Percentiles rank a stretch among this genome's conserved stretches.
Conservation (phyloP, 2,797 vertebrate species). For the Apogon talboti region DNA sequence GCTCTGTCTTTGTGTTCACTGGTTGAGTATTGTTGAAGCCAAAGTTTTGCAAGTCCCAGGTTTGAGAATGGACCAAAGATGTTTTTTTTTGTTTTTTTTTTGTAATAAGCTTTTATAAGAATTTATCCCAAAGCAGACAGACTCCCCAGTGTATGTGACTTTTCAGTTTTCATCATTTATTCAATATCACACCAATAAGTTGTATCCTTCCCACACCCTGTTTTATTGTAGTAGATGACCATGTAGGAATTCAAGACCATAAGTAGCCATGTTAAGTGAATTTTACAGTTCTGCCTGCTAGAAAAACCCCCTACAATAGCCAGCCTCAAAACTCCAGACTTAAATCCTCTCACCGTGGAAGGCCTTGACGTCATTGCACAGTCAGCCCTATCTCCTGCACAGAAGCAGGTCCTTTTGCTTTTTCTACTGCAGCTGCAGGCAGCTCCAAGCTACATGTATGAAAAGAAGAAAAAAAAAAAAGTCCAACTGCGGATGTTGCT, state of each 20-base stretch:
- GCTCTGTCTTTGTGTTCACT: conserved; percentile 54
- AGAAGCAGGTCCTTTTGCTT: conserved; percentile 64
- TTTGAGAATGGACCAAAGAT: conserved; percentile 81
- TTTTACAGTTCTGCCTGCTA: conserved; percentile 49
- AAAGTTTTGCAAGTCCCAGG: conserved; percentile 64
- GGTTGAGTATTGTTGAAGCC: conserved; percentile 59
- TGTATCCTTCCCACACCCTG: conserved; percentile 30
- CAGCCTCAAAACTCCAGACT: conserved; percentile 38
- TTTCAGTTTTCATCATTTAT: conserved; percentile 33
- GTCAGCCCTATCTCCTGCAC: conserved; percentile 55
- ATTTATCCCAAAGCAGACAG: conserved; percentile 53
- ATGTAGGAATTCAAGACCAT: conserved; percentile 30
- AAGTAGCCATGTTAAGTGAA: conserved; percentile 47
- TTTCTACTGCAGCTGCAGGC: conserved; percentile 87
- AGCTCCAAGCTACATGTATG: conserved; percentile 78
- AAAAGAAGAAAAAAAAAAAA: conserved; percentile 53
- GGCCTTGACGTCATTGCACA: conserved; percentile 67
- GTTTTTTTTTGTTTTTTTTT: conserved; percentile 38
- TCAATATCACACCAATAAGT: conserved; percentile 34
- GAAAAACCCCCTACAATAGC: conserved; percentile 49
- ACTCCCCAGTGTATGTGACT: conserved; percentile 35
- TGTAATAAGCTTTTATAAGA: conserved; percentile 62
- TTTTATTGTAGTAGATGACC: conserved; percentile 39
- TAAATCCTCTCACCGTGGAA: conserved; percentile 55
- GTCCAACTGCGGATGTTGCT: conserved; percentile 60